These are phyloP conservation scores for Lethenteron camtschaticum DNA, from an alignment of 2,113 vertebrate genomes.

Conservation along the genomic window DNA sequence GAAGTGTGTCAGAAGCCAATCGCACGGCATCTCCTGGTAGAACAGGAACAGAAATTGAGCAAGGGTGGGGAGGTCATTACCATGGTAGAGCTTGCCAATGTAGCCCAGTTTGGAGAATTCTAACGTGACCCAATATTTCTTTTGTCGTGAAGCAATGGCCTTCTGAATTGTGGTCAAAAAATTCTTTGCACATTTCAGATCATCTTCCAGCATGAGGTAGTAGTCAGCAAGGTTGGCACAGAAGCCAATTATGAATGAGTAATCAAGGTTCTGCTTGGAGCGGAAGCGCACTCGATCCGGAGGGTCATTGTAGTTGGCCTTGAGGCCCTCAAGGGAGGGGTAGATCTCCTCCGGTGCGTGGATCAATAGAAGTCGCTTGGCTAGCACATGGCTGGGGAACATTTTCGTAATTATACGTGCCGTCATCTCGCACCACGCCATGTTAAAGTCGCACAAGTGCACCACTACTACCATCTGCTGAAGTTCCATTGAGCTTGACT, in stretches of 20 bases:
- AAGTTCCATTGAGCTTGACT: conserved; percentile 10
- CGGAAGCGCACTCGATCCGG: background rate
- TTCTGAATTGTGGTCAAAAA: conserved; percentile 8
- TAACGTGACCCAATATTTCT: background rate
- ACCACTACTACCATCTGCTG: conserved; percentile 11
- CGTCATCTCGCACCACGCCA: conserved; percentile 8
- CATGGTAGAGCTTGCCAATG: conserved; percentile 7
- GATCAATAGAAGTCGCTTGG: conserved; percentile 7
- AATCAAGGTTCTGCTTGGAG: conserved; percentile 10
- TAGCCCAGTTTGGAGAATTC: conserved; percentile 11
- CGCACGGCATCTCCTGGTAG: conserved; percentile 10
- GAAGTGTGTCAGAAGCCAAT: conserved; percentile 9
- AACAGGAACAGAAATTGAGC: background rate
- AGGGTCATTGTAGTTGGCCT: background rate
- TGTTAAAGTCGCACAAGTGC: conserved; percentile 11
- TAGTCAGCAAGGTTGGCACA: conserved; percentile 6
- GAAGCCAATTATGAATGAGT: conserved; percentile 9
- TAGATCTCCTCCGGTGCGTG: conserved; percentile 6
- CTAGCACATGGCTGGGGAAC: conserved; percentile 6
- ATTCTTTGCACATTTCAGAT: background rate
- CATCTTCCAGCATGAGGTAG: conserved; percentile 7
- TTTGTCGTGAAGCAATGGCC: background rate
- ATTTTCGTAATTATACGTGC: conserved; percentile 6
- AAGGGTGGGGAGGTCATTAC: background rate
- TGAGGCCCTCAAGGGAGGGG: background rate